Evolutionary conservation across 2,113 vertebrate genomes (phyloP), one percentile per base, ranked within the genome.

Genomic region (Electrona antarctica): DNA sequence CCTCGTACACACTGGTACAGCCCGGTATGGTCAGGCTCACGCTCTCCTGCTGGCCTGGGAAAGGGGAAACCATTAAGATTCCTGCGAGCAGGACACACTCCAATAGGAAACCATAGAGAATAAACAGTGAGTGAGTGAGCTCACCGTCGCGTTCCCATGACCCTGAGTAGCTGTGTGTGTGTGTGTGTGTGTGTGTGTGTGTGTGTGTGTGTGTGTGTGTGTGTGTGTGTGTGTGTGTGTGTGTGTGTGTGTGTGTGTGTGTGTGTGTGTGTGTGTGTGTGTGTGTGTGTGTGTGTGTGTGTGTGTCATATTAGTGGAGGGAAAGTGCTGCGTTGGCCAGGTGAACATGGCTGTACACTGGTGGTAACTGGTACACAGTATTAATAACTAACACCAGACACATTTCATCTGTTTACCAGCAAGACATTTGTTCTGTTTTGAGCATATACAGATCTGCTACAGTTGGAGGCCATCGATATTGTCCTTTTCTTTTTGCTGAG

Each of bases 21-120:
- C 85, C 87, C 79, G 83, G 80, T 72, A 78, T 78, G 85, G 81
- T 81, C 86, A 83, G 85, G 86, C 89, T 83, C 81, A 13, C 81
- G 6, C 79, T 81, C 71, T 85, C 77, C 81, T 81, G 79, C 85
- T 41, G 33, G 33, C 88, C 85, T 89, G 91, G 88, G 90, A 91
- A 92, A 92, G 74, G 77, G 90, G 91, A 92, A 93, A 83, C 89
- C 88, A 90, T 92, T 92, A 92, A 89, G 83, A 89, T 86, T 90
- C 88, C 89, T 85, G 88, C 89, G 91, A 90, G 89, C 89, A 81
- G 77, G 83, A 92, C 88, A 77, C 82, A 84, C 85, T 89, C 82
- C 85, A 90, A 91, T 90, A 90, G 90, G 87, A 92, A 92, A 74
- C 87, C 76, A 72, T 85, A 84, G 85, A 88, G 87, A 88, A 89